A percentile compares a stretch with the other conserved stretches of the same genome.
Evolutionary conservation across 2,797 vertebrate genomes (phyloP).

Genomic region (Myiothlypis coronata): DNA sequence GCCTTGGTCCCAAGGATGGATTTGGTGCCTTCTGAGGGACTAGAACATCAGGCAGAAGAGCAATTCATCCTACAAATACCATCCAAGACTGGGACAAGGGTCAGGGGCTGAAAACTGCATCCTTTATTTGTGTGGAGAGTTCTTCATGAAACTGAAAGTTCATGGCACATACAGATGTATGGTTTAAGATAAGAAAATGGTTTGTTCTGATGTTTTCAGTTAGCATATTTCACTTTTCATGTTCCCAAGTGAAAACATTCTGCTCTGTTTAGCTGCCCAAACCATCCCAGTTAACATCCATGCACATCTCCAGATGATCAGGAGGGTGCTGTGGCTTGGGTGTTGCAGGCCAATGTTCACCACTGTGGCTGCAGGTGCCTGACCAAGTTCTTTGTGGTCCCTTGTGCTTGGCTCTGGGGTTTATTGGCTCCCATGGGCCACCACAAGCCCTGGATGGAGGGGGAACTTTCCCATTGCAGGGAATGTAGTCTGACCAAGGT

Average conservation of each 20-base stretch:
- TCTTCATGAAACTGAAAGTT: neutral
- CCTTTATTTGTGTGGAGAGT: neutral
- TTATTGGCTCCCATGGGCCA: neutral
- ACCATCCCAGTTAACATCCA: neutral
- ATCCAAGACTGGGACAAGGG: neutral
- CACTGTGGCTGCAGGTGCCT: neutral
- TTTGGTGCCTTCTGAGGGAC: neutral
- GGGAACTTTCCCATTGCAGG: neutral
- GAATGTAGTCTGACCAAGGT: neutral
- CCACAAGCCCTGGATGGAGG: neutral
- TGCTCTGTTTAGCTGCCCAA: neutral
- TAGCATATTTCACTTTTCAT: neutral
- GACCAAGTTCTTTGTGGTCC: neutral
- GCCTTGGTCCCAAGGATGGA: neutral
- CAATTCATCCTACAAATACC: neutral
- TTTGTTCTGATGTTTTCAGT: neutral
- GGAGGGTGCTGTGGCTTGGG: neutral
- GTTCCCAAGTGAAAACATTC: neutral
- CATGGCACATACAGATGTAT: neutral
- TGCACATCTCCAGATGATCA: neutral
- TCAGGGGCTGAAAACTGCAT: neutral
- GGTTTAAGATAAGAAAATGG: neutral
- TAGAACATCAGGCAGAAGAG: neutral
- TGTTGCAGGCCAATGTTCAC: neutral
- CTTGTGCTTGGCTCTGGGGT: neutral